Conservation (phyloP, 2,888 invertebrate species). For the Latrodectus elegans region DNA sequence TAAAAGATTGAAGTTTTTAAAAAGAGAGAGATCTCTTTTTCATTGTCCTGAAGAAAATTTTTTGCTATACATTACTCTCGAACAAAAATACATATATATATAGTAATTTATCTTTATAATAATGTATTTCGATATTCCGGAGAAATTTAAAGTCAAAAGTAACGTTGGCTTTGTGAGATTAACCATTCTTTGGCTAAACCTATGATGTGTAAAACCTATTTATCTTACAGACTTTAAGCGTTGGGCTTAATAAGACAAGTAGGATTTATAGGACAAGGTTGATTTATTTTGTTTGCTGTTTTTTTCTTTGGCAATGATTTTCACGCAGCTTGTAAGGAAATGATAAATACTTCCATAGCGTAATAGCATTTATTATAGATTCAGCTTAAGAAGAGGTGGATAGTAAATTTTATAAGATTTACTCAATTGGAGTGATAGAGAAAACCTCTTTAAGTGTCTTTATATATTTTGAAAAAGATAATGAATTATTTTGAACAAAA, state of each 20-base stretch:
- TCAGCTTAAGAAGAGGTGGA: too few relatives aligned
- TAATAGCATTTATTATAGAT: too few relatives aligned
- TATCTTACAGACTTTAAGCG: neutral
- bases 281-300: neutral
- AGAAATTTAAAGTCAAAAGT: neutral
- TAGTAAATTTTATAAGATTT: too few relatives aligned
- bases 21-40: neutral
- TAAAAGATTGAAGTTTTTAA: constrained; percentile 24
- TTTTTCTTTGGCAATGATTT: neutral
- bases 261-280: neutral
- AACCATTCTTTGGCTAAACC: neutral
- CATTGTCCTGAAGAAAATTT: neutral
- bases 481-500: too few relatives aligned
- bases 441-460: too few relatives aligned
- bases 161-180: neutral
- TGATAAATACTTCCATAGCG: too few relatives aligned
- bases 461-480: too few relatives aligned
- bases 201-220: neutral
- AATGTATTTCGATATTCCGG: neutral
- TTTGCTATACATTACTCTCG: neutral
- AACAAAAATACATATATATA: neutral
- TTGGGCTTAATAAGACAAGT: neutral
- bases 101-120: neutral
- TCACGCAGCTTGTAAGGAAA: too few relatives aligned
- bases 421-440: too few relatives aligned